These are phyloP conservation scores for Sarcophaga variegata DNA, from an alignment of 2,888 invertebrate genomes.

Conservation along the genomic window DNA sequence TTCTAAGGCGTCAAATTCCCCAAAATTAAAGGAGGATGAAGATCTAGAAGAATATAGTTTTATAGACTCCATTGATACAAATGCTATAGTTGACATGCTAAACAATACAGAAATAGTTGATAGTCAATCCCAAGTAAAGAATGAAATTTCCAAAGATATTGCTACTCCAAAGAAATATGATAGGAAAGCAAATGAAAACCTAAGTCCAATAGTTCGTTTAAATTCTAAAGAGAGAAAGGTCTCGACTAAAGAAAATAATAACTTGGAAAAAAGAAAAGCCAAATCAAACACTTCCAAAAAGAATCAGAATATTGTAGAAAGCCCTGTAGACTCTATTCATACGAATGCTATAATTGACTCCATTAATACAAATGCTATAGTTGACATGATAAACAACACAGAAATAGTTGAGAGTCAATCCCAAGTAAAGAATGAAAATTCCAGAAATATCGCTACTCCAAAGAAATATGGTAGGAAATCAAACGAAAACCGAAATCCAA, in stretches of 20 bases:
- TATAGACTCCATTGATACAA: slow-evolving; percentile 17
- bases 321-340: background rate
- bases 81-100: background rate
- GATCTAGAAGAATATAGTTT: background rate
- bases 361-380: background rate
- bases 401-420: background rate
- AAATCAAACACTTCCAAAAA: background rate
- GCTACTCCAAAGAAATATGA: background rate
- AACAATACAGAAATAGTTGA: background rate
- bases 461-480: background rate
- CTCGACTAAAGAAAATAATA: background rate
- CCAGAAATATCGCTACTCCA: background rate
- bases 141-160: background rate
- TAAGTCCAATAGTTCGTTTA: background rate
- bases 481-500: background rate
- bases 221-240: background rate
- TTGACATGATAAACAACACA: background rate
- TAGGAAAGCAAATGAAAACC: background rate
- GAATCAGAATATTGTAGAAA: background rate
- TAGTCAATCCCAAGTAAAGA: background rate
- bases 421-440: background rate
- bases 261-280: background rate
- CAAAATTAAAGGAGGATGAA: background rate
- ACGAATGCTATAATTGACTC: background rate
- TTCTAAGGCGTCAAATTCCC: too few species aligned